phyloP scores from a whole-genome alignment of 1,140 invertebrate genomes.

The Zaprionus nigranus region DNA sequence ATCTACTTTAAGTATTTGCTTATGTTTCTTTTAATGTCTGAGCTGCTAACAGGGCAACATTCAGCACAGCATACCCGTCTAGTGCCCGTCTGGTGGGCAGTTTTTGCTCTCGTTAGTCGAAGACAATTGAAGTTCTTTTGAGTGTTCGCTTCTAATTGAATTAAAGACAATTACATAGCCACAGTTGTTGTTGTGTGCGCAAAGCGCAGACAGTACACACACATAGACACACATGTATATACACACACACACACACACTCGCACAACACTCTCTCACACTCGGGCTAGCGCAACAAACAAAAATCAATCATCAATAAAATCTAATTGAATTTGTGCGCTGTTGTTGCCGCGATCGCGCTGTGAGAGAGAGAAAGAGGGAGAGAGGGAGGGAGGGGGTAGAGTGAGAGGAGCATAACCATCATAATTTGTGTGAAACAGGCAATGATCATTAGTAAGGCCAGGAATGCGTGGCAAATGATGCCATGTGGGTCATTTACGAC shows the following conservation, averaged over 20 bases:
- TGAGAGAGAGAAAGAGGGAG: neutral
- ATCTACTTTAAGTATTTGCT: neutral
- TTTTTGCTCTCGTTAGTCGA: conserved; percentile 30
- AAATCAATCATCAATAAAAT: conserved; percentile 81
- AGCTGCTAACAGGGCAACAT: neutral
- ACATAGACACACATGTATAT: conserved; percentile 5
- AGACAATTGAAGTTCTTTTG: conserved; percentile 56
- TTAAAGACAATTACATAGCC: conserved; percentile 71
- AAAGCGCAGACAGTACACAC: conserved; percentile 2
- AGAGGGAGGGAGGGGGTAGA: neutral
- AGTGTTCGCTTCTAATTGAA: conserved; percentile 60
- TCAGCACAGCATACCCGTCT: neutral
- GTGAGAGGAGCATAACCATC: conserved; percentile 25
- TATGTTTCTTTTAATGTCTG: neutral
- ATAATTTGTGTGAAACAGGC: conserved; percentile 50
- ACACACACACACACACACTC: conserved; percentile 6
- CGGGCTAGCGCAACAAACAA: conserved; percentile 8
- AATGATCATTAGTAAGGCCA: conserved; percentile 42
- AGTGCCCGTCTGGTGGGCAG: neutral
- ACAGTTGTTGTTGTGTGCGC: neutral
- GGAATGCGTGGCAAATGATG: conserved; percentile 52
- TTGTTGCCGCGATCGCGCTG: conserved; percentile 33
- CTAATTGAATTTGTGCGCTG: conserved; percentile 72
- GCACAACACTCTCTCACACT: neutral
- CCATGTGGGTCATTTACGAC: conserved; percentile 52